Evolutionary conservation across 2,797 vertebrate species (phyloP).

Genomic region (Sebastolobus altivelis): DNA sequence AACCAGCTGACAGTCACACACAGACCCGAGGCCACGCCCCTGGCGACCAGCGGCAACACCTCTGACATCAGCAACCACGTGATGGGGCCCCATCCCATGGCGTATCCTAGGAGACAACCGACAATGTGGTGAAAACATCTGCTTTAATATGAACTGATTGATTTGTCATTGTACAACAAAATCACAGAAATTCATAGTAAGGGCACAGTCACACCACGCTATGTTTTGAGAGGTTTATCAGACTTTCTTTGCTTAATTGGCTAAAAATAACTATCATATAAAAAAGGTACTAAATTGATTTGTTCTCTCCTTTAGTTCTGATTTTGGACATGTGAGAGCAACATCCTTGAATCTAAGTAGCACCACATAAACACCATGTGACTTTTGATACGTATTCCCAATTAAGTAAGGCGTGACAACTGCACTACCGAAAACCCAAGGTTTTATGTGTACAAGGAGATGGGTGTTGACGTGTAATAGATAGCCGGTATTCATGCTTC

Average conservation of each 20-base stretch:
- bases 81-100: slow-evolving; percentile 98
- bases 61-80: slow-evolving; percentile 98
- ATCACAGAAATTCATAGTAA: neutral
- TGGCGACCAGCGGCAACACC: slow-evolving; percentile 91
- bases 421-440: neutral
- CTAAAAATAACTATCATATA: neutral
- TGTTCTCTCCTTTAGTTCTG: neutral
- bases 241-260: neutral
- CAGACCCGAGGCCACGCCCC: slow-evolving; percentile 92
- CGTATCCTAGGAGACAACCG: slow-evolving; percentile 88
- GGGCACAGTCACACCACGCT: neutral
- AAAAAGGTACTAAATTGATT: neutral
- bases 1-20: slow-evolving; percentile 95
- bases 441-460: neutral
- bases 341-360: neutral
- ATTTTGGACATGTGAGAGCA: neutral
- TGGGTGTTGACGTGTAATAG: neutral
- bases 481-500: neutral
- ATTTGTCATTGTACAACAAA: neutral
- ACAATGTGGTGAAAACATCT: slow-evolving; percentile 8
- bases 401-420: neutral
- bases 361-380: neutral
- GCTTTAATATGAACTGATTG: neutral
- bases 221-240: neutral
- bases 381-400: neutral